Percentiles rank a stretch among this genome's conserved stretches.
These are phyloP conservation scores for Rissa tridactyla DNA, from an alignment of 2,113 vertebrate species.

Conservation along the genomic window DNA sequence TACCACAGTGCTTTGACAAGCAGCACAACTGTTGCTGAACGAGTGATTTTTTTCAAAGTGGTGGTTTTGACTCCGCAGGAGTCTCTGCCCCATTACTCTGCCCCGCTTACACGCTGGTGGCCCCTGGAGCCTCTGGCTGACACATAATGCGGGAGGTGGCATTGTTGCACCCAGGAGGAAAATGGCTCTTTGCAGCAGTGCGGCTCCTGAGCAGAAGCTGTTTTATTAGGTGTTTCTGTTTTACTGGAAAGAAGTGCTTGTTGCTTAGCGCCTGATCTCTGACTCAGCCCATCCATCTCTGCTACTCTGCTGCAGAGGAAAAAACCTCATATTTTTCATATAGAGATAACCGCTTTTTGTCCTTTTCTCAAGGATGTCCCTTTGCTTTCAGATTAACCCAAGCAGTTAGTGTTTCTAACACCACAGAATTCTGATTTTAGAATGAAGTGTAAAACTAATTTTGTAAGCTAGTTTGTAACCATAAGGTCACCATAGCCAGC, in stretches of 20 bases:
- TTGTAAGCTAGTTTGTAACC: background rate
- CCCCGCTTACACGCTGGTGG: fast-evolving
- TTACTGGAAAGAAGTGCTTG: background rate
- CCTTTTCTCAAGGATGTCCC: background rate
- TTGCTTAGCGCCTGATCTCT: constrained; percentile 10
- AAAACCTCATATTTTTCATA: background rate
- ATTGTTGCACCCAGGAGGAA: background rate
- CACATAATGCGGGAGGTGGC: background rate
- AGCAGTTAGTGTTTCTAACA: background rate
- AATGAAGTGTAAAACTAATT: background rate
- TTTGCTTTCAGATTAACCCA: constrained; percentile 1
- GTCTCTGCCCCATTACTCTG: background rate
- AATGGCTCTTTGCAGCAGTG: background rate
- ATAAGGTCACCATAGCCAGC: background rate
- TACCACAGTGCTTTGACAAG: background rate
- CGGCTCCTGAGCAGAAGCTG: background rate
- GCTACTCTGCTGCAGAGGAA: background rate
- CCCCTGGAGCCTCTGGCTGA: background rate
- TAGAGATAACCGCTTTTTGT: background rate
- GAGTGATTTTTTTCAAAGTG: background rate
- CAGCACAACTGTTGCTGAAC: background rate
- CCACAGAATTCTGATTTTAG: background rate
- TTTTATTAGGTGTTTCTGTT: background rate
- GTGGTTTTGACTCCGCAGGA: background rate
- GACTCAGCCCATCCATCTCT: constrained; percentile 34